Evolutionary conservation across 1,140 invertebrate species (phyloP), one percentile per base, ranked within the genome.

Genomic region (Forficula auricularia): DNA sequence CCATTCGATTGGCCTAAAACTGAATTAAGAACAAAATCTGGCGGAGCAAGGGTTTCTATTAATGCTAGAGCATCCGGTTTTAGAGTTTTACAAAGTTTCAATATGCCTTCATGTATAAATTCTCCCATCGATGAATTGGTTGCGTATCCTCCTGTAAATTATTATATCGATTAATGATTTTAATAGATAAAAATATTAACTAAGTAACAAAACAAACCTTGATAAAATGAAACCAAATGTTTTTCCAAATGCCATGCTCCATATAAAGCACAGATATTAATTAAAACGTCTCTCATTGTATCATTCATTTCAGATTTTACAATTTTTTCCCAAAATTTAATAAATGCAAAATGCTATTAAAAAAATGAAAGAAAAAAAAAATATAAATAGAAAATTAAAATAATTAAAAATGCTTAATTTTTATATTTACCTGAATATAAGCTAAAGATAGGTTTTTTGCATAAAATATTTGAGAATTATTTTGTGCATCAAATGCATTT

Each of bases 21-120:
- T 3, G 83, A 88, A 54, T 82, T 79, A 0, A 89, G 55, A 49
- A 83, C 72, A 57, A 81, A 89, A 67, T 95, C 88, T n/a, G 83
- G 77, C 1, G 87, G 87, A 13, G 86, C 82, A 44, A 92, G 68
- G 0, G 75, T 73, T 67, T 95, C 89, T 1, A 77, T 76, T 12
- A 91, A 63, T 6, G 75, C 53, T 7, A 90, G 71, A 8, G 80
- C 74, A 46, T 92, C 75, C 36, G 75, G 65, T 56, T 78, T 77
- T 8, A 89, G 50, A 35, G 64, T 55, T 1, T 55, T 47, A 55
- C 80, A 78, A 15, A 79, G 53, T 31, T 60, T 52, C 35, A 80
- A 55, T 35, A 83, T 75, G 15, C 60, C 65, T 49, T 70, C 59
- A 44, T 68, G 62, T 13, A 74, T 51, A 18, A 66, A 52, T 15